Conservation (phyloP, 2,113 vertebrate species). For the Hemichromis elongatus region DNA sequence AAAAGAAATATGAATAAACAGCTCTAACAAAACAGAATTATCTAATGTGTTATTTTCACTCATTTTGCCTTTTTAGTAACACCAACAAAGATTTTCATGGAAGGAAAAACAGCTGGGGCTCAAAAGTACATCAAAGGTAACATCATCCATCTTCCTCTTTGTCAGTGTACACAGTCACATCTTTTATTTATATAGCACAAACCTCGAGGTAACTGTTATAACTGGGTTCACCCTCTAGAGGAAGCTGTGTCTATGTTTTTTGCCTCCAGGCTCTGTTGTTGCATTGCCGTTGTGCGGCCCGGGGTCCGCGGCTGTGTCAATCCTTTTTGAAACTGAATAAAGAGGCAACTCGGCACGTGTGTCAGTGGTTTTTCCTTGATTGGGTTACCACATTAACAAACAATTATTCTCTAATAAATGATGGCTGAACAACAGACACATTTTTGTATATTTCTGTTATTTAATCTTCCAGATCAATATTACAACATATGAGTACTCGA, state of each 20-base stretch:
- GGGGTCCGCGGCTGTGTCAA: too few species aligned
- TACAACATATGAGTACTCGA: not conserved
- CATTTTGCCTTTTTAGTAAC: not conserved
- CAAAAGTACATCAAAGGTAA: not conserved
- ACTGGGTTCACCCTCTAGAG: too few species aligned
- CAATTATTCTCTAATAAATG: not conserved
- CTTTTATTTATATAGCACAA: not conserved
- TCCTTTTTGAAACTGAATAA: too few species aligned
- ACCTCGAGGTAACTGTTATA: too few species aligned
- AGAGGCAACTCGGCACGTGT: too few species aligned
- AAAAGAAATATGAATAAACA: rapidly evolving
- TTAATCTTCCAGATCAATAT: rapidly evolving
- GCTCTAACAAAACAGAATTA: not conserved
- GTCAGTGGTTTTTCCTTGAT: too few species aligned
- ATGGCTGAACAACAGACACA: not conserved
- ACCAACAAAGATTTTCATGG: not conserved
- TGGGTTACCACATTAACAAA: too few species aligned
- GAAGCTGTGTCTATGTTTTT: too few species aligned
- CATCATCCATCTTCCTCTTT: not conserved
- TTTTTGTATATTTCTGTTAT: not conserved
- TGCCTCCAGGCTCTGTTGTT: too few species aligned
- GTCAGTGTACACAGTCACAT: not conserved
- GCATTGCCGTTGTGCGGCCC: too few species aligned
- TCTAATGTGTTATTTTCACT: not conserved
- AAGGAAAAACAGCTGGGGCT: not conserved